Evolutionary conservation across 2,113 vertebrate genomes (phyloP).

Genomic region (Petromus typicus): DNA sequence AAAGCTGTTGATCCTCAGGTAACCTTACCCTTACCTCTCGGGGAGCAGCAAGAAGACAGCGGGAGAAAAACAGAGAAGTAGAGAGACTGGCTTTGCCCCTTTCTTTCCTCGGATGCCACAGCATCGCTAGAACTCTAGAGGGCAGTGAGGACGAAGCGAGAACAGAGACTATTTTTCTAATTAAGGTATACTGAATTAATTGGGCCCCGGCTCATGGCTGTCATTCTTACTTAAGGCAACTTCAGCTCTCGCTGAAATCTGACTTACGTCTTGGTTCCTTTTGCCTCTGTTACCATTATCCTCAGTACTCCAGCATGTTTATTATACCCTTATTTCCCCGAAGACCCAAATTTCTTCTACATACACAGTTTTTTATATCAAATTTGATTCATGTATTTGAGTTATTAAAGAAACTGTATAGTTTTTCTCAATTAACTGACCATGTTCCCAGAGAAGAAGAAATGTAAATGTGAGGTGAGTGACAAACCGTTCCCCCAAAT

Average conservation of each 20-base stretch:
- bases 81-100: not conserved
- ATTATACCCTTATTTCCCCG: not conserved
- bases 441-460: not conserved
- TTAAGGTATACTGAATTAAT: constrained; percentile 70
- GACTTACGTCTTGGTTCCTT: constrained; percentile 35
- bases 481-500: not conserved
- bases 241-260: constrained; percentile 52
- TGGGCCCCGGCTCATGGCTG: constrained; percentile 54
- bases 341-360: constrained; percentile 19
- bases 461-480: not conserved
- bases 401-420: not conserved
- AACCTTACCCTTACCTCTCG: constrained; percentile 26
- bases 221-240: constrained; percentile 71
- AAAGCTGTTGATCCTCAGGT: constrained; percentile 52
- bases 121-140: constrained; percentile 18
- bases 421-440: not conserved
- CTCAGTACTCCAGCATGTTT: not conserved
- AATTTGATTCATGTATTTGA: not conserved
- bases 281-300: not conserved
- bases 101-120: not conserved
- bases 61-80: not conserved
- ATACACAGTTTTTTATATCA: constrained; percentile 4
- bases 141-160: constrained; percentile 33
- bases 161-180: constrained; percentile 34
- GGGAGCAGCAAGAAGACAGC: constrained; percentile 25